Evolutionary conservation across 2,113 vertebrate genomes (phyloP).

Genomic region (Podiceps cristatus): DNA sequence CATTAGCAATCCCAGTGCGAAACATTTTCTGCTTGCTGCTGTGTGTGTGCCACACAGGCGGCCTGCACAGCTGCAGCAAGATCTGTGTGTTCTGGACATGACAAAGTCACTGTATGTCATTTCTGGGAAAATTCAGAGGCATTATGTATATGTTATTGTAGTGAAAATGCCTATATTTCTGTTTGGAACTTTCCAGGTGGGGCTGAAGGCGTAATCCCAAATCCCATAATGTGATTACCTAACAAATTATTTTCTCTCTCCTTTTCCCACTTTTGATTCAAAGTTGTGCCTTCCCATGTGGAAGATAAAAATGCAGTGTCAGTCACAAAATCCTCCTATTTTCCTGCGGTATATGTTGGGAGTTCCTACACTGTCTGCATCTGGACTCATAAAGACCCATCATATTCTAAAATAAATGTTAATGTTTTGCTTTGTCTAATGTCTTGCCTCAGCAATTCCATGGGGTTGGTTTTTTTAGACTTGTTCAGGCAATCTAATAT

Average conservation of each 20-base stretch:
- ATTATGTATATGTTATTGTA: neutral
- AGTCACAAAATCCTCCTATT: neutral
- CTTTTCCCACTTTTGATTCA: neutral
- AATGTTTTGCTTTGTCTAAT: neutral
- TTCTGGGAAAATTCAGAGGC: neutral
- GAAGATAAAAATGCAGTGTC: neutral
- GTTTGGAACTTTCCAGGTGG: neutral
- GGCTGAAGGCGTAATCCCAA: neutral
- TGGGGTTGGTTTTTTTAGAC: neutral
- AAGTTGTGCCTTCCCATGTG: neutral
- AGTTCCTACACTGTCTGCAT: neutral
- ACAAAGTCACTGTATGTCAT: neutral
- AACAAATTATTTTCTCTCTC: neutral
- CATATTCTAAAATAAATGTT: neutral
- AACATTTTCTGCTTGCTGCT: neutral
- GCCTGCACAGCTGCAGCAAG: neutral
- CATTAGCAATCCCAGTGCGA: neutral
- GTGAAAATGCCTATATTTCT: neutral
- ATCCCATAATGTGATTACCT: neutral
- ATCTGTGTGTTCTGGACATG: neutral
- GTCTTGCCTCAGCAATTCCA: neutral
- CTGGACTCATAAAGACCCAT: neutral
- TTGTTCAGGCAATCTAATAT: neutral
- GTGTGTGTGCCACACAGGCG: fast-evolving
- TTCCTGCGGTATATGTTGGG: neutral